Base-by-base conservation (phyloP, 2,888 invertebrate genomes). In the Amphipoea lucens region DNA sequence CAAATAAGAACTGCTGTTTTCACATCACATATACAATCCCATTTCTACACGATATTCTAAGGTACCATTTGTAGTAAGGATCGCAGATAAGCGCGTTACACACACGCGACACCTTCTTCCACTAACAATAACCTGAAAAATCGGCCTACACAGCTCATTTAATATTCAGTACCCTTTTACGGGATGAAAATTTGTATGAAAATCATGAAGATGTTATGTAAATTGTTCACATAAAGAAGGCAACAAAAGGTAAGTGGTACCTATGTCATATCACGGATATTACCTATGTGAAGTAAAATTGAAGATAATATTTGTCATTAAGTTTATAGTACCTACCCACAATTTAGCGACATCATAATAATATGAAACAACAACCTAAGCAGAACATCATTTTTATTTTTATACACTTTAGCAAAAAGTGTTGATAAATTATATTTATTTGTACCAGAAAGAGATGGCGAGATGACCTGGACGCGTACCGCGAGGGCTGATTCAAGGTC, bases 121-220 rank as follows among this genome's bases (percentile, higher is more conserved):
- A 60, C 2, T 23, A 67, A 40, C 40, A 85, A 74, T 72, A 71
- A 79, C 51, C 63, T 23, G 14, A 63, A 72, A 72, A 71, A 11
- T 12, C 48, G 23, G n/a, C 57, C 51, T 42, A 40, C 20, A 65
- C 51, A 3, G 51, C 73, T 74, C 66, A 74, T 82, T 74, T 75
- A n/a, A 81, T 71, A 82, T 82, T 82, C 73, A 76, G 63, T 40
- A 73, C 65, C 81, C 67, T 57, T 77, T 76, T 65, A 84, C 71
- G 23, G 40, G 14, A 66, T 40, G 74, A 74, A 68, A 73, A 77
- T 76, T 84, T 81, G 71, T 77, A 77, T 72, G 71, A 77, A 82
- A 72, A 78, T 66, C 68, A 68, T 66, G 65, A 40, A 65, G n/a
- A 23, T 65, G 4, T 77, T 77, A 20, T 36, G 42, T 65, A 74